These are phyloP conservation scores for Clarias gariepinus DNA, from an alignment of 2,113 vertebrate genomes.

Conservation along the genomic window DNA sequence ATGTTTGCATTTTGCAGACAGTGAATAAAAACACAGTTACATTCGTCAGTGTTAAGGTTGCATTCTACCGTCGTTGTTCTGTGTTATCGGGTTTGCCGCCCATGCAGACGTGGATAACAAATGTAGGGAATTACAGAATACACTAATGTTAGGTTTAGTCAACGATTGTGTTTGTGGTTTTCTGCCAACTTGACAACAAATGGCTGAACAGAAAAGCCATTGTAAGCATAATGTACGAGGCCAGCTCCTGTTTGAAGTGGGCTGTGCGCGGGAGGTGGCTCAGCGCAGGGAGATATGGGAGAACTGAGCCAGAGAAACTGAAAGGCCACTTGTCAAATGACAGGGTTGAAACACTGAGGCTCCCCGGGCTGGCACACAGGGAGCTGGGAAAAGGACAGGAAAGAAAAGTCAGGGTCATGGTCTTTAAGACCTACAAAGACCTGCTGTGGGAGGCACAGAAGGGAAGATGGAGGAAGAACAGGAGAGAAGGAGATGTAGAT, in stretches of 20 bases:
- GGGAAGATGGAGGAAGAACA: not conserved
- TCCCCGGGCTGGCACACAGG: constrained; percentile 46
- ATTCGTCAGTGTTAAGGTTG: constrained; percentile 46
- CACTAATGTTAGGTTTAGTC: constrained; percentile 17
- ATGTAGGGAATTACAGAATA: constrained; percentile 23
- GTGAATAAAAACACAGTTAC: constrained; percentile 23
- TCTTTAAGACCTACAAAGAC: constrained; percentile 65
- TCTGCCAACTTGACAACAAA: constrained; percentile 35
- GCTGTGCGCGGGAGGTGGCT: not conserved
- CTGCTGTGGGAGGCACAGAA: constrained; percentile 40
- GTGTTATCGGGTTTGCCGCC: not conserved
- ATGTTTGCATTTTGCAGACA: constrained; percentile 51
- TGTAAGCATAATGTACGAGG: constrained; percentile 43
- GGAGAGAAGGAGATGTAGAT: not conserved
- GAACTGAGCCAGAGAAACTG: constrained; percentile 52
- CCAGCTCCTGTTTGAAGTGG: constrained; percentile 30
- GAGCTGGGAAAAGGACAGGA: constrained; percentile 58
- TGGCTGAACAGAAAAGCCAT: constrained; percentile 31
- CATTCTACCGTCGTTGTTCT: not conserved
- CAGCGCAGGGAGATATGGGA: constrained; percentile 38
- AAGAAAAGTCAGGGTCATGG: constrained; percentile 64
- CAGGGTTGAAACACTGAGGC: constrained; percentile 58
- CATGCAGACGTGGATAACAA: constrained; percentile 5
- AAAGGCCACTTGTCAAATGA: constrained; percentile 69
- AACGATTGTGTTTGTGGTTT: constrained; percentile 22